Evolutionary conservation across 2,113 vertebrate genomes (phyloP).

Genomic region (Arenaria interpres): DNA sequence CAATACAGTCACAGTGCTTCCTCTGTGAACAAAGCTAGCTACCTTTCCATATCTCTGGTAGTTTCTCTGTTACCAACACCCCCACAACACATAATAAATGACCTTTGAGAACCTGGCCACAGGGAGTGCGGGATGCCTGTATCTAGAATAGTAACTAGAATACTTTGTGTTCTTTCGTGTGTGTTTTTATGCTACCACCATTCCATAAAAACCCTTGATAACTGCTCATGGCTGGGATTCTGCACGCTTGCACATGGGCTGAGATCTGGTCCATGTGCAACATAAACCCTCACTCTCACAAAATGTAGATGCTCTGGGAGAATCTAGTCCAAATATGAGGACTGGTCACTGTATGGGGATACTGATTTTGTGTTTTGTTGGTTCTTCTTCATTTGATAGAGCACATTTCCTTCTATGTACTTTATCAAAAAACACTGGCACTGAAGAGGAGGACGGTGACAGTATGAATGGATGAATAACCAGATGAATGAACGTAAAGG

Average conservation of each 20-base stretch:
- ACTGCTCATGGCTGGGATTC: neutral
- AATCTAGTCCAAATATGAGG: neutral
- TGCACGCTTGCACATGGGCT: neutral
- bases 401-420: neutral
- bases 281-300: neutral
- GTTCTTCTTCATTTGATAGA: neutral
- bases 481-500: neutral
- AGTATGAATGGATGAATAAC: neutral
- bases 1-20: neutral
- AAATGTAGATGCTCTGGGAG: neutral
- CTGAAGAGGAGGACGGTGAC: neutral
- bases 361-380: neutral
- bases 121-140: neutral
- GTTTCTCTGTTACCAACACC: neutral
- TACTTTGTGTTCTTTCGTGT: neutral
- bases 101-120: neutral
- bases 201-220: neutral
- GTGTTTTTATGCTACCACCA: neutral
- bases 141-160: neutral
- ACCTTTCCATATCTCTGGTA: neutral
- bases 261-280: neutral
- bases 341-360: neutral
- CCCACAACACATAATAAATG: neutral
- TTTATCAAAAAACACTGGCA: neutral
- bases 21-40: neutral